Evolutionary conservation across 1,140 invertebrate species (phyloP), one percentile per base, ranked within the genome.

Genomic region (Brachionus paranguensis): DNA sequence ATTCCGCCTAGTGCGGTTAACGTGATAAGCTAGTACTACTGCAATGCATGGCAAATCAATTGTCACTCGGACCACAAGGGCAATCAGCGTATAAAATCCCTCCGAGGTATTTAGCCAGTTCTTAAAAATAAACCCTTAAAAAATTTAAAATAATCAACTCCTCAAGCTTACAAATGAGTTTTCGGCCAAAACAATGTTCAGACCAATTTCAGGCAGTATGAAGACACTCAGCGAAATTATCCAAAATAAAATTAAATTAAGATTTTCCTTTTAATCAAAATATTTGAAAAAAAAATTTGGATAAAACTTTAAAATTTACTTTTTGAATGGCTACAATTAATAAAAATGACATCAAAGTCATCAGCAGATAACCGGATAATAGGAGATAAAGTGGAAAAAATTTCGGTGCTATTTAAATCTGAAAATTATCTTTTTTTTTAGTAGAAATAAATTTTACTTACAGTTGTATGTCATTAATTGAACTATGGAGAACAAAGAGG

Each of bases 271-370:
- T 81, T 29, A 29, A 29, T 29, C 2, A 2, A 29, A 12, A 45
- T 24, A 5, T 33, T 78, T 24, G n/a, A 50, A 68, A 33, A 11
- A 68, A 33, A 50, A 29, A 33, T 60, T 11, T 78, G 37, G 4
- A 29, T 17, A 3, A 12, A n/a, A n/a, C 24, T 78, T 78, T 1
- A 55, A 20, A 47, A 53, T 29, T 81, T 81, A 81, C 78, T 64
- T 55, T 24, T 17, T 81, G 78, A 64, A 81, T 81, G 3, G 78
- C 78, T 6, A 81, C 78, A 24, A 81, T 81, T 60, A 81, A 27
- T 17, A 81, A 68, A 81, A 81, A 81, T 20, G 78, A 81, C 53
- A 81, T 60, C 43, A 81, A 81, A 11, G 78, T 81, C 20, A 81
- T 81, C 10, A 81, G 24, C 43, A 81, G 17, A 60, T 81, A 81